A percentile compares a stretch with the other conserved stretches of the same genome.
phyloP scores from a whole-genome alignment of 1,140 invertebrate species.

The Drosophila eugracilis region DNA sequence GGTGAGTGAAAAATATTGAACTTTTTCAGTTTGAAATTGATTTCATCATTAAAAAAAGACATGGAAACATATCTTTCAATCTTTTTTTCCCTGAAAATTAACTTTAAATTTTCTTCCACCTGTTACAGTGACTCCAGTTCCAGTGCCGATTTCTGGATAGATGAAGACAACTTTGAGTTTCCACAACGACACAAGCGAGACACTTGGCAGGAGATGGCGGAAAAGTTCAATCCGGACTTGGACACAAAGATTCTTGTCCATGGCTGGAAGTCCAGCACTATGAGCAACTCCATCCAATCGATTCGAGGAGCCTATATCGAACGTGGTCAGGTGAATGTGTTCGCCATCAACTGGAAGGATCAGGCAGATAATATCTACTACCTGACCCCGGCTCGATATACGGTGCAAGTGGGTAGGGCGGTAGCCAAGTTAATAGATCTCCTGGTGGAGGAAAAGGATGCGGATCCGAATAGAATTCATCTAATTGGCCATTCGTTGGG shows the following conservation, averaged over 20 bases:
- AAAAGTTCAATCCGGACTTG: slow-evolving; percentile 64
- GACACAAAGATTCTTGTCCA: slow-evolving; percentile 70
- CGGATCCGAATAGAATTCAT: slow-evolving; percentile 87
- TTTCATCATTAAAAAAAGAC: not conserved
- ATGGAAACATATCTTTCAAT: not conserved
- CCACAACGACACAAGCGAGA: slow-evolving; percentile 78
- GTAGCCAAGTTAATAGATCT: slow-evolving; percentile 87
- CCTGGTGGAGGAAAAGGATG: slow-evolving; percentile 86
- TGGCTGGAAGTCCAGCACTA: slow-evolving; percentile 77
- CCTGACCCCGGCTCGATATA: slow-evolving; percentile 88
- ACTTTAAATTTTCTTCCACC: slow-evolving; percentile 6
- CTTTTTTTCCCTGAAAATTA: no score
- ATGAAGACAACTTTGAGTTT: slow-evolving; percentile 68
- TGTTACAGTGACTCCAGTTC: slow-evolving; percentile 37
- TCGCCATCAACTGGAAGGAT: slow-evolving; percentile 89
- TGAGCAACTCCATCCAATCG: slow-evolving; percentile 73
- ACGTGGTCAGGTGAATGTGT: slow-evolving; percentile 87
- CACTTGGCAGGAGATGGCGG: slow-evolving; percentile 81
- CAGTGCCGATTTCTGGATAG: slow-evolving; percentile 63
- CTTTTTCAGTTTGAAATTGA: not conserved
- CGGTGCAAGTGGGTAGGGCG: slow-evolving; percentile 87
- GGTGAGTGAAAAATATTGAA: slow-evolving; percentile 18
- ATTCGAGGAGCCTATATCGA: slow-evolving; percentile 86
- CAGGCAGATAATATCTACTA: slow-evolving; percentile 88
- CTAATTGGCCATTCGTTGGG: slow-evolving; percentile 94